These are phyloP conservation scores for Colletes collaris DNA, from an alignment of 2,888 invertebrate genomes.

Conservation along the genomic window DNA sequence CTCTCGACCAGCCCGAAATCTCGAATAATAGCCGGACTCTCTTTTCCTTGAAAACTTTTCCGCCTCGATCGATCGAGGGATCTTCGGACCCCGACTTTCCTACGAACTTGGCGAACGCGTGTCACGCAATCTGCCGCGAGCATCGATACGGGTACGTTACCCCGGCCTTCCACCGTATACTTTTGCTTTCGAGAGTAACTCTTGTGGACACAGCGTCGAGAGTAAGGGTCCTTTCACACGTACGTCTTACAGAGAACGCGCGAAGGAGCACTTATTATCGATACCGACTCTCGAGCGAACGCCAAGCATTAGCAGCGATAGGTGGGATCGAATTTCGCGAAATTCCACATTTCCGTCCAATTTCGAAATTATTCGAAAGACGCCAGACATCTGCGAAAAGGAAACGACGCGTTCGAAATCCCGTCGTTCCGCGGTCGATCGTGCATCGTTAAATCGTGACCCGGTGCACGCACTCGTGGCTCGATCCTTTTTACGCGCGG, in stretches of 20 bases:
- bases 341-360: background rate
- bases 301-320: too few relatives aligned
- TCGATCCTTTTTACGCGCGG: conserved; percentile 5
- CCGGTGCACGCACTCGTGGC: background rate
- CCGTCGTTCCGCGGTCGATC: conserved; percentile 7
- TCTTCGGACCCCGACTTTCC: background rate
- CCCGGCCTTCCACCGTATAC: too few relatives aligned
- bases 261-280: too few relatives aligned
- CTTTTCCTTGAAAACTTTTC: conserved; percentile 50
- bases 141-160: too few relatives aligned
- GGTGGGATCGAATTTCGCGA: too few relatives aligned
- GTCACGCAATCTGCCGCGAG: too few relatives aligned
- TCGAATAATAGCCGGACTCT: conserved; percentile 74
- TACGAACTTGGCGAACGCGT: too few relatives aligned
- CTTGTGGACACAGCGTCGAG: too few relatives aligned
- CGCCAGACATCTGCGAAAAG: background rate
- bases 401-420: background rate
- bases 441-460: conserved; percentile 19
- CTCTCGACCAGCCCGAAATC: conserved; percentile 75
- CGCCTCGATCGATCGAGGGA: conserved; percentile 24
- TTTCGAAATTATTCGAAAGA: background rate
- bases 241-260: too few relatives aligned
- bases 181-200: too few relatives aligned
- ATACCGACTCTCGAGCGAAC: too few relatives aligned
- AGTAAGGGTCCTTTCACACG: too few relatives aligned